Percentiles rank a stretch among this genome's conserved stretches.
Conservation (phyloP, 2,797 vertebrate species). For the Rousettus madagascariensis region DNA sequence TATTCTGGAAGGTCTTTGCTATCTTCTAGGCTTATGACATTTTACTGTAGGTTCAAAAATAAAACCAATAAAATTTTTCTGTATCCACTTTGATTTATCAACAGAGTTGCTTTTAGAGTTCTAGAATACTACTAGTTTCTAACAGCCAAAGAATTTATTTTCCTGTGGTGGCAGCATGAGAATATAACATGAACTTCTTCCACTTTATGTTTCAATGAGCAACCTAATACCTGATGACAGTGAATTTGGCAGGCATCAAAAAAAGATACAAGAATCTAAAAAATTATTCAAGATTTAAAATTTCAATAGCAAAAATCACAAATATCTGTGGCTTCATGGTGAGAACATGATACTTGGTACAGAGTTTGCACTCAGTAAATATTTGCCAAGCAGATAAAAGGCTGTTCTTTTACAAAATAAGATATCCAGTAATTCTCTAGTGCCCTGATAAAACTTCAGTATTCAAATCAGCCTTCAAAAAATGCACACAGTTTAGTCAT, state of each 20-base stretch:
- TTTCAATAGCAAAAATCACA: conserved; percentile 3
- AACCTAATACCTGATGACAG: background rate
- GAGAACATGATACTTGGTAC: background rate
- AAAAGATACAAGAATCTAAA: background rate
- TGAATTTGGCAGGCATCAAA: background rate
- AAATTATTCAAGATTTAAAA: background rate
- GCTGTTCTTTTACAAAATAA: conserved; percentile 18
- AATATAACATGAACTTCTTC: background rate
- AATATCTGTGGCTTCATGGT: background rate
- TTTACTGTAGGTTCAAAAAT: conserved; percentile 17
- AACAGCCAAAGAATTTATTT: background rate
- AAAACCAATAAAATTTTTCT: background rate
- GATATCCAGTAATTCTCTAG: background rate
- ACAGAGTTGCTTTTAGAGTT: background rate
- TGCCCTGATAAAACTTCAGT: background rate
- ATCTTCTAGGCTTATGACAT: background rate
- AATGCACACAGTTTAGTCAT: background rate
- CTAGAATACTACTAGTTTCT: conserved; percentile 7
- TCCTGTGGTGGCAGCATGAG: background rate
- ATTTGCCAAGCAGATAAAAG: conserved; percentile 17
- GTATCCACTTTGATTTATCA: background rate
- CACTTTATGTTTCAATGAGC: background rate
- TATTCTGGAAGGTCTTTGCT: background rate
- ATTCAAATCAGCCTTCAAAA: conserved; percentile 24
- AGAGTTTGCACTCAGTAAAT: background rate